These are phyloP conservation scores for Pteropus alecto DNA, from an alignment of 2,113 vertebrate species.

Conservation along the genomic window DNA sequence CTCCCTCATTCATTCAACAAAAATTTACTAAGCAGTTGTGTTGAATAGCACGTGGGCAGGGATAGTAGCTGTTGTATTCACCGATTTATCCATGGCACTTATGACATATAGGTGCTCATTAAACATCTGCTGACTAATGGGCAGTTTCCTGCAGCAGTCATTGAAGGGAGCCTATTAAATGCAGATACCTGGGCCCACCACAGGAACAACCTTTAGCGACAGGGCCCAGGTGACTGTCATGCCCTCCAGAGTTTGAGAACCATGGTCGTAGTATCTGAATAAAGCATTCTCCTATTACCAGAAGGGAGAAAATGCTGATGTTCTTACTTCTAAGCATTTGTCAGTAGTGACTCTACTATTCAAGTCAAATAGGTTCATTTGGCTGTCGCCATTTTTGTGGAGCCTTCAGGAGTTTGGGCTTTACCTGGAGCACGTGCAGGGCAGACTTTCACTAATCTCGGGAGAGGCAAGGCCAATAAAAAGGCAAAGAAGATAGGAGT, in stretches of 20 bases:
- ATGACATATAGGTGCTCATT: neutral
- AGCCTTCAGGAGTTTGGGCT: neutral
- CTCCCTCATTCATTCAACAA: neutral
- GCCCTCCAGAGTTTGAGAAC: neutral
- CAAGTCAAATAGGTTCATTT: neutral
- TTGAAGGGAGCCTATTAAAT: neutral
- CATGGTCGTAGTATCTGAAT: neutral
- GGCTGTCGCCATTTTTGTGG: neutral
- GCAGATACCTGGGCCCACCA: neutral
- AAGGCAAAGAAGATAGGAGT: neutral
- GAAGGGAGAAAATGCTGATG: slow-evolving; percentile 2
- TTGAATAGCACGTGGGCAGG: neutral
- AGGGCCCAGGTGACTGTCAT: neutral
- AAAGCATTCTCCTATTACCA: neutral
- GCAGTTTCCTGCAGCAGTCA: neutral
- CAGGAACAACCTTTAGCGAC: neutral
- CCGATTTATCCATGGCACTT: neutral
- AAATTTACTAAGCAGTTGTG: neutral
- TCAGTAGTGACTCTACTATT: neutral
- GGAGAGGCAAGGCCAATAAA: slow-evolving; percentile 18
- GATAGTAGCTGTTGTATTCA: neutral
- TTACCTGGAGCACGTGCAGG: neutral
- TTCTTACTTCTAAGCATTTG: neutral
- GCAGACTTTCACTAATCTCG: neutral
- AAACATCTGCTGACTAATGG: neutral